Conservation (phyloP, 2,888 invertebrate species). For the Apamea epomidion region DNA sequence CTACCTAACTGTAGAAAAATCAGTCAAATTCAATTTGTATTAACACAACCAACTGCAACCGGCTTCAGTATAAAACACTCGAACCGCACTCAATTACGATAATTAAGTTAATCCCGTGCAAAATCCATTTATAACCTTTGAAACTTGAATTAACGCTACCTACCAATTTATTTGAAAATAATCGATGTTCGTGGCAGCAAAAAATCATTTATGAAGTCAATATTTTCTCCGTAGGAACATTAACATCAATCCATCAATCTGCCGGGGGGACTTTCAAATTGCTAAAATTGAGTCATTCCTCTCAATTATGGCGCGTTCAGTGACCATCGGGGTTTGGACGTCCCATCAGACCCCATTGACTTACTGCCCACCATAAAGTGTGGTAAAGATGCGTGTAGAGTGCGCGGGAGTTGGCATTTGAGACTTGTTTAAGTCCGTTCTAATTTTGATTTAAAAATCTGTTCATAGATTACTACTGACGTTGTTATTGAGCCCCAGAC, state of each 20-base stretch:
- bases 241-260: conserved; percentile 77
- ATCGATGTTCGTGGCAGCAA: conserved; percentile 64
- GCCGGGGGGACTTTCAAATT: conserved; percentile 69
- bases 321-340: conserved; percentile 64
- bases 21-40: conserved; percentile 42
- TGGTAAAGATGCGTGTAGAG: conserved; percentile 38
- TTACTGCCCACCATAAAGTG: conserved; percentile 61
- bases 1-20: conserved; percentile 5
- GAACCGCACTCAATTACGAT: conserved; percentile 43
- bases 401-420: conserved; percentile 21
- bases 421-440: not conserved
- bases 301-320: conserved; percentile 69
- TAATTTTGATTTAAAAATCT: not conserved
- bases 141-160: conserved; percentile 68
- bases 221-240: conserved; percentile 65
- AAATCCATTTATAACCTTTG: conserved; percentile 67
- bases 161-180: conserved; percentile 69
- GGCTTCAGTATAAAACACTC: conserved; percentile 37
- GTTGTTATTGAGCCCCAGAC: not conserved
- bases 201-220: conserved; percentile 69
- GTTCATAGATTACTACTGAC: not conserved
- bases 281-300: conserved; percentile 79
- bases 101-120: conserved; percentile 63
- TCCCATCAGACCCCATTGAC: conserved; percentile 67
- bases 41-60: conserved; percentile 12